These are phyloP conservation scores for Eumeta japonica DNA, from an alignment of 1,140 invertebrate species.

Conservation along the genomic window DNA sequence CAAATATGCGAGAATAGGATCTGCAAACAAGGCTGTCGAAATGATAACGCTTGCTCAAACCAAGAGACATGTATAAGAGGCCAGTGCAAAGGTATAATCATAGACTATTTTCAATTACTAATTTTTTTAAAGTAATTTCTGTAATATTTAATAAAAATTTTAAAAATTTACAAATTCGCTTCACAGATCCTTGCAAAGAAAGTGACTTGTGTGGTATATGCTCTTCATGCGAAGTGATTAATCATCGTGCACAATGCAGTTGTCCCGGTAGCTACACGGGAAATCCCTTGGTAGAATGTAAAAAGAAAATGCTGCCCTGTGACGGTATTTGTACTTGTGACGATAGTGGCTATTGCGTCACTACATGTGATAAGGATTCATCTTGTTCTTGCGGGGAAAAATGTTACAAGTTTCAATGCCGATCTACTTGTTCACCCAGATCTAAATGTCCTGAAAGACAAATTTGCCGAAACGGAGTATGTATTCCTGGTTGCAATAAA, in stretches of 20 bases:
- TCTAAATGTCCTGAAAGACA: conserved; percentile 57
- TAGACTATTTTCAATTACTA: no score
- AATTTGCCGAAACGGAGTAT: conserved; percentile 55
- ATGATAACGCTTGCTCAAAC: conserved; percentile 73
- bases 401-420: conserved; percentile 64
- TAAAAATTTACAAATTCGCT: conserved; percentile 14
- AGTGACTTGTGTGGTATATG: conserved; percentile 77
- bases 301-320: conserved; percentile 60
- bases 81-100: conserved; percentile 74
- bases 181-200: conserved; percentile 71
- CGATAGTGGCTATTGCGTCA: conserved; percentile 73
- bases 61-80: conserved; percentile 79
- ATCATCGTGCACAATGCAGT: conserved; percentile 80
- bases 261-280: conserved; percentile 79
- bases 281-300: conserved; percentile 75
- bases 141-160: no score
- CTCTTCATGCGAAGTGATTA: conserved; percentile 77
- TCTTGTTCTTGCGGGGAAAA: conserved; percentile 77
- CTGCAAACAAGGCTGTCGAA: conserved; percentile 81
- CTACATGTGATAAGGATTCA: conserved; percentile 63
- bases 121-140: no score
- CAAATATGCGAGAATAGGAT: conserved; percentile 85
- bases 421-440: conserved; percentile 60
- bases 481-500: conserved; percentile 70
- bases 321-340: conserved; percentile 77